Base-by-base conservation (phyloP, 1,140 invertebrate genomes). In the Pachyrhynchus sulphureomaculatus region DNA sequence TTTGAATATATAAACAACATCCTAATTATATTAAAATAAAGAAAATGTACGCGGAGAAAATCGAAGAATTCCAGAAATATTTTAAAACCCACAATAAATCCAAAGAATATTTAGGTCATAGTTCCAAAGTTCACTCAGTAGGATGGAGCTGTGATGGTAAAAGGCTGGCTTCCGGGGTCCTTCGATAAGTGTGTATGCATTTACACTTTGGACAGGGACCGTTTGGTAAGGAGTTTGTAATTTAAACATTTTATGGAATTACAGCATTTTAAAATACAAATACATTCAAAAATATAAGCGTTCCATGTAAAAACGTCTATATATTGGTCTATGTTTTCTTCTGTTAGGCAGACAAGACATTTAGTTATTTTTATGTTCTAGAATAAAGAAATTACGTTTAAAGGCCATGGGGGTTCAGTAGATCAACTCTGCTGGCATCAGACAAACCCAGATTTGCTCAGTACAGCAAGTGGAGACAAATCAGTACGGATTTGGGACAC, bases 351-450 rank as follows among this genome's bases (percentile, higher is more conserved):
- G 8, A 17, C 18, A 6, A 39, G 13, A 39, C 6, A 21, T 18
- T 21, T 10, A 21, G 3, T 21, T 10, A 1, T 44, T 3, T 44
- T 44, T 2, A 13, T 20, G n/a, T n/a, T 70, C 20, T 53, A 96
- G 93, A 88, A 84, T 60, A 94, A 94, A 82, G 93, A 96, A 72
- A 86, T 86, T 63, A 87, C 88, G 3, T 96, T 93, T 68, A 84
- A 89, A 72, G 95, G 95, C 0, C 96, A 99, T 77, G 89, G 88
- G 51, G 95, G 94, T 4, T 96, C 93, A 66, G 96, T 99, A 0
- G 96, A 99, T 77, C 96, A 98, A 74, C 74, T 99, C 0, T 96
- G 93, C 71, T 99, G 96, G 96, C 95, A 99, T 76, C 91, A 94
- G 4, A 88, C 84, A 12, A 88, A 97, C 77, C 86, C 93, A 2